Evolutionary conservation across 2,113 vertebrate genomes (phyloP).

Genomic region (Bothrops jararaca): DNA sequence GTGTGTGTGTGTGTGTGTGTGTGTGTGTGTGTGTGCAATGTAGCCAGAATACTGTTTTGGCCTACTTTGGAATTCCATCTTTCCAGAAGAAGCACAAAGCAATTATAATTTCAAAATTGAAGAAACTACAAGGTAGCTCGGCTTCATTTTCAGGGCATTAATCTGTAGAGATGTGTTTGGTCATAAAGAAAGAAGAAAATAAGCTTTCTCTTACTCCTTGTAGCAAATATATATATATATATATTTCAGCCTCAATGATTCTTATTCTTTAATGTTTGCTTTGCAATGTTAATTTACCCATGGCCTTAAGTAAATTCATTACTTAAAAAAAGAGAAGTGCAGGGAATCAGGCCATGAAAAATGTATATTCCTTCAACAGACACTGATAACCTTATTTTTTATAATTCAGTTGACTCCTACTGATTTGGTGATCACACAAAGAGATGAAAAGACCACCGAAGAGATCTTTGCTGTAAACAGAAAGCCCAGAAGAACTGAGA

Average conservation of each 20-base stretch:
- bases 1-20: too few relatives aligned
- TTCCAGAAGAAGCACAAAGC: constrained; percentile 26
- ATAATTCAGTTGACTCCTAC: constrained; percentile 10
- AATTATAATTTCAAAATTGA: constrained; percentile 19
- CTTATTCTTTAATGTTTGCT: constrained; percentile 19
- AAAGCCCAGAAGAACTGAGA: not conserved
- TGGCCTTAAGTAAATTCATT: constrained; percentile 62
- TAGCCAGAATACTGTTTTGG: constrained; percentile 24
- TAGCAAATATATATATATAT: constrained; percentile 1
- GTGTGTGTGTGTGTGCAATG: too few relatives aligned
- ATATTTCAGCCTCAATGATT: not conserved
- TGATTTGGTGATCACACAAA: constrained; percentile 24
- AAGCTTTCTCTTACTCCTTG: not conserved
- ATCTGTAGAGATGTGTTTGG: not conserved
- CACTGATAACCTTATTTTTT: constrained; percentile 45
- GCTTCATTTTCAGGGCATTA: not conserved
- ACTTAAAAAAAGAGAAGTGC: constrained; percentile 53
- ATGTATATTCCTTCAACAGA: constrained; percentile 2
- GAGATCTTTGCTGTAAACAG: constrained; percentile 15
- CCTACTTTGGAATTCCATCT: constrained; percentile 12
- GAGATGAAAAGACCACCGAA: not conserved
- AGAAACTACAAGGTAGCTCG: not conserved
- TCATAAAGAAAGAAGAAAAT: not conserved
- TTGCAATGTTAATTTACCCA: constrained; percentile 51
- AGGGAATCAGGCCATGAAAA: constrained; percentile 29